Percentiles rank a stretch among this genome's conserved stretches.
phyloP scores from a whole-genome alignment of 2,113 vertebrate species.

The Otocyon megalotis region DNA sequence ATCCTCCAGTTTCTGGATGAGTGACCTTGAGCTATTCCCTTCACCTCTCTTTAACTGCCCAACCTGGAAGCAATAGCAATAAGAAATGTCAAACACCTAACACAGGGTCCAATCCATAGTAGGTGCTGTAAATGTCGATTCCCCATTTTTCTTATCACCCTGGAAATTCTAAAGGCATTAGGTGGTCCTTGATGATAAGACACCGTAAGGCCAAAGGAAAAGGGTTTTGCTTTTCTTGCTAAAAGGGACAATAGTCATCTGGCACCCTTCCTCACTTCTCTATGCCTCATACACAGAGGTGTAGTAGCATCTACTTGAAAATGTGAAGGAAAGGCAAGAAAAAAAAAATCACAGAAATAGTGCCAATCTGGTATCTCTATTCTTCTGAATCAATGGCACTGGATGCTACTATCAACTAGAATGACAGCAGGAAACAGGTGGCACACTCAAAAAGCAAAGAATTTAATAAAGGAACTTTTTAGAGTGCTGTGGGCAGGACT shows the following conservation, averaged over 20 bases:
- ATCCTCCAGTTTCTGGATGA: background rate
- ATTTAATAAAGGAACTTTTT: background rate
- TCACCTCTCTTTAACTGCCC: background rate
- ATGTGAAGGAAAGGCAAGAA: background rate
- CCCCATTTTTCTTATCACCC: background rate
- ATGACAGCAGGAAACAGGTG: background rate
- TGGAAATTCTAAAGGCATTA: background rate
- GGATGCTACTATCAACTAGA: background rate
- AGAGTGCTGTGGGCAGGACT: background rate
- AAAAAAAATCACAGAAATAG: background rate
- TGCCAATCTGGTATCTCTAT: background rate
- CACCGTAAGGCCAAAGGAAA: background rate
- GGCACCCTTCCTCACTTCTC: background rate
- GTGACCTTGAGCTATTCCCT: background rate
- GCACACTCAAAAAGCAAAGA: background rate
- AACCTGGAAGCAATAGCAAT: background rate
- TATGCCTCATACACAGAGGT: background rate
- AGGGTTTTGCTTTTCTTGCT: background rate
- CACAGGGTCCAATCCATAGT: background rate
- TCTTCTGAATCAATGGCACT: background rate
- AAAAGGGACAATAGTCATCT: background rate
- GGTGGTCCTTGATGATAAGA: background rate
- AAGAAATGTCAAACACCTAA: background rate
- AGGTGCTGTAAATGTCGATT: background rate
- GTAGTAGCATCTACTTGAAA: background rate